Evolutionary conservation across 2,797 vertebrate genomes (phyloP).

Genomic region (Eospalax fontanierii): DNA sequence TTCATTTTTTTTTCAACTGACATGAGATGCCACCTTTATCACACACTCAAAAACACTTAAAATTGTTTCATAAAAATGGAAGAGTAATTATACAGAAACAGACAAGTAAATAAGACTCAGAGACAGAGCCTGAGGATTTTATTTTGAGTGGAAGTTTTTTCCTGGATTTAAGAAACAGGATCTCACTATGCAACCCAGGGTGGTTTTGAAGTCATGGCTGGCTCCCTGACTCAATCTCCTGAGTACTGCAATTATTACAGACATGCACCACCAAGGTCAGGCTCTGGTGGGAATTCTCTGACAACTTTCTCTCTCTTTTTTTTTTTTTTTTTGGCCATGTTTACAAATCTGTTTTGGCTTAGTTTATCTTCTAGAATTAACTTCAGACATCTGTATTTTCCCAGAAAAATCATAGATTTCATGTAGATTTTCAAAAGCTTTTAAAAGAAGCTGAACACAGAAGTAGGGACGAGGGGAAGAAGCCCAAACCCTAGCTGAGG

Average conservation of each 20-base stretch:
- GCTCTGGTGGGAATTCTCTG: not conserved
- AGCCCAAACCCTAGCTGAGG: no score
- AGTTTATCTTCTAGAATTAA: slow-evolving; percentile 41
- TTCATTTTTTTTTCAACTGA: slow-evolving; percentile 2
- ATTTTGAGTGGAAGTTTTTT: not conserved
- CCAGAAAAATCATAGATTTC: slow-evolving; percentile 20
- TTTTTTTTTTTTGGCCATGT: no score
- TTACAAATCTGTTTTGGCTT: slow-evolving; percentile 2
- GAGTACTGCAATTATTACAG: not conserved
- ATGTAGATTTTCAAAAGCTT: not conserved
- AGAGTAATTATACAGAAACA: not conserved
- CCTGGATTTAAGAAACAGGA: not conserved
- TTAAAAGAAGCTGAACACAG: not conserved
- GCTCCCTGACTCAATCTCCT: not conserved
- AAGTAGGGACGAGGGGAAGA: no score
- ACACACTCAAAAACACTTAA: slow-evolving; percentile 21
- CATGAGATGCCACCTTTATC: not conserved
- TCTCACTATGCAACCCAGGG: not conserved
- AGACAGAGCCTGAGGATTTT: not conserved
- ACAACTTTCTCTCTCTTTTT: slow-evolving; percentile 33
- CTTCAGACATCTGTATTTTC: slow-evolving; percentile 49
- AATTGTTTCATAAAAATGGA: slow-evolving; percentile 14
- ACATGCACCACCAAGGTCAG: not conserved
- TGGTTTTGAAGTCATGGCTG: not conserved
- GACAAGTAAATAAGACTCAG: slow-evolving; percentile 33